phyloP scores from a whole-genome alignment of 1,140 invertebrate genomes.

The Mycetomoellerius zeteki region DNA sequence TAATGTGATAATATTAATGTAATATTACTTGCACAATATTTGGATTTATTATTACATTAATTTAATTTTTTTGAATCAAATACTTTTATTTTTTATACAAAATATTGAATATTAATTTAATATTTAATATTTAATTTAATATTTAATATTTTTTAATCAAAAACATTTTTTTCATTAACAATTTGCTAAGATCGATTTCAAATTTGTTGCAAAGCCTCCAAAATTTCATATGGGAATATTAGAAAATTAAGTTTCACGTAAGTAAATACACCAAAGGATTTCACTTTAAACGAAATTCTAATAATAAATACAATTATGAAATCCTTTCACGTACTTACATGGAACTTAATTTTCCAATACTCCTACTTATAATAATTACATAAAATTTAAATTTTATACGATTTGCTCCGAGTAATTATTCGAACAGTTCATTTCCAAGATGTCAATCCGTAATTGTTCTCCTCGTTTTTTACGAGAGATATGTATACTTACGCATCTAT shows the following conservation, averaged over 20 bases:
- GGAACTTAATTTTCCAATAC: not conserved
- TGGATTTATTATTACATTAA: too few relatives aligned
- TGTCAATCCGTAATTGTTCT: not conserved
- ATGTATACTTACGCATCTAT: not conserved
- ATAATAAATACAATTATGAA: not conserved
- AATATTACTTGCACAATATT: too few relatives aligned
- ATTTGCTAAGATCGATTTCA: too few relatives aligned
- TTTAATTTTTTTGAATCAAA: too few relatives aligned
- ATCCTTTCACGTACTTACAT: not conserved
- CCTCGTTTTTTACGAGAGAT: not conserved
- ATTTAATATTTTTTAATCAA: too few relatives aligned
- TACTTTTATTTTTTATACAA: too few relatives aligned
- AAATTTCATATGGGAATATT: too few relatives aligned
- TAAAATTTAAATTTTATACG: not conserved
- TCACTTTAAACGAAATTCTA: too few relatives aligned
- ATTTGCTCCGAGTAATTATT: not conserved
- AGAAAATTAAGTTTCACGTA: too few relatives aligned
- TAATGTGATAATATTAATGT: not conserved
- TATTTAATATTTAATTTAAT: not conserved
- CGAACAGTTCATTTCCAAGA: not conserved
- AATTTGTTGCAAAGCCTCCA: too few relatives aligned
- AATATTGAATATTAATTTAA: not conserved
- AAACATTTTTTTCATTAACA: too few relatives aligned
- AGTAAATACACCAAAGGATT: too few relatives aligned
- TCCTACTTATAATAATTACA: not conserved